Base-by-base conservation (phyloP, 2,797 vertebrate genomes). In the Limnodromus scolopaceus region DNA sequence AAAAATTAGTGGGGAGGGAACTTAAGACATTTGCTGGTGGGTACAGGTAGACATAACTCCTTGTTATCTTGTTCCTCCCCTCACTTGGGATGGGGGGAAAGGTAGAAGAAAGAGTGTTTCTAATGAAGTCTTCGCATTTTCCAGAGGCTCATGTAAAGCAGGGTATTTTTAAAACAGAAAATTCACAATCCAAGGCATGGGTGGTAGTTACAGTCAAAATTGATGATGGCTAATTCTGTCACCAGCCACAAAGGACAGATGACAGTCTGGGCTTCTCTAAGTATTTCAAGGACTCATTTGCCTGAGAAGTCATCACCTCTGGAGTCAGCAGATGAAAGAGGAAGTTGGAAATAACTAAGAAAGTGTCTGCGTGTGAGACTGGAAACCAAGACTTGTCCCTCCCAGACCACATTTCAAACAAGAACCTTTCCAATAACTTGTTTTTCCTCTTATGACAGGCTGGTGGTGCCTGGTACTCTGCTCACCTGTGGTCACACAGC, bases 1-100 rank as follows among this genome's bases (percentile, higher is more conserved):
- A 51, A 82, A 72, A 41, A 11, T 51, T 58, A 25, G 7, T 28
- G 28, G 78, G 22, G 4, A 64, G 11, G 4, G 4, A 46, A 69
- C 2, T 68, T 66, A 18, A 4, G 32, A 17, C 1, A 0, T 41
- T 48, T 60, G 7, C 4, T 68, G 6, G 11, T 32, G 17, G 30
- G 11, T 24, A 78, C 25, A 70, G 34, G 39, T 82, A 65, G 10
- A 78, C 0, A 0, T 36, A 75, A 3, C 2, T 84, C 8, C 11
- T 54, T 61, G 6, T 20, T 43, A 49, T 32, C 28, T 53, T 53
- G 10, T 19, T 53, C 28, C 17, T 16, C 27, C 51, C 51, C 27
- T 30, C 51, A 53, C 16, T 53, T 53, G 27, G 28, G 28, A 10
- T 53, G 28, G 28, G 12, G 36, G n/a, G 46, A 22, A 19, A 8